Evolutionary conservation across 2,888 invertebrate species (phyloP), one percentile per base, ranked within the genome.

Genomic region (Eristalis tenax): DNA sequence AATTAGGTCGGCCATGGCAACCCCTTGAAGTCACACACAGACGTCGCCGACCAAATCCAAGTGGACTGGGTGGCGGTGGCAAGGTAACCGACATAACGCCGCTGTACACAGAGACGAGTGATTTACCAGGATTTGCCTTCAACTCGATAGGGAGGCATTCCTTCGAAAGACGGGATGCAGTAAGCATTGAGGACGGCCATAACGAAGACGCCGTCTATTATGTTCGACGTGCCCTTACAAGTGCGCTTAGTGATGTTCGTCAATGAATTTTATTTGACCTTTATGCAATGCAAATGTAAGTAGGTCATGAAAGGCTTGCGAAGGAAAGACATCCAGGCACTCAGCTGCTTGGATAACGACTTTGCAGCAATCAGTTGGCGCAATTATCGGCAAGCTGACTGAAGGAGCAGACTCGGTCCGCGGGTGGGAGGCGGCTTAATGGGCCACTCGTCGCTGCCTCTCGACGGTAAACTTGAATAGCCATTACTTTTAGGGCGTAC

Each of bases 61-160:
- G 28, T 4, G 4, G 1, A 15, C 13, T 6, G 10, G 35, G 3
- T 22, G 56, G 22, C 4, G 35, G 1, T 10, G n/a, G 56, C 11
- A 66, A 68, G 50, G 63, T 63, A 43, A 66, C 57, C 35, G 77
- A 68, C 63, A 23, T 63, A 18, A 38, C 69, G 69, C 61, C 23
- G 66, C 40, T 77, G 35, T 63, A 56, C 69, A 26, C 69, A 35
- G 61, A 26, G 35, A n/a, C 40, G 11, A 5, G 50, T 40, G 69
- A 77, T 77, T 77, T 77, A 22, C 50, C 77, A 35, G 43, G 70
- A 63, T n/a, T n/a, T n/a, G 56, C 32, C 23, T n/a, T 63, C 22
- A 11, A 1, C n/a, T 4, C n/a, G 43, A 43, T 4, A 1, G 43
- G 43, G 43, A 2, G 43, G 43, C 43, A 43, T 6, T 18, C 8